Conservation (phyloP, 1,140 invertebrate genomes). For the Platyscapa corneri region DNA sequence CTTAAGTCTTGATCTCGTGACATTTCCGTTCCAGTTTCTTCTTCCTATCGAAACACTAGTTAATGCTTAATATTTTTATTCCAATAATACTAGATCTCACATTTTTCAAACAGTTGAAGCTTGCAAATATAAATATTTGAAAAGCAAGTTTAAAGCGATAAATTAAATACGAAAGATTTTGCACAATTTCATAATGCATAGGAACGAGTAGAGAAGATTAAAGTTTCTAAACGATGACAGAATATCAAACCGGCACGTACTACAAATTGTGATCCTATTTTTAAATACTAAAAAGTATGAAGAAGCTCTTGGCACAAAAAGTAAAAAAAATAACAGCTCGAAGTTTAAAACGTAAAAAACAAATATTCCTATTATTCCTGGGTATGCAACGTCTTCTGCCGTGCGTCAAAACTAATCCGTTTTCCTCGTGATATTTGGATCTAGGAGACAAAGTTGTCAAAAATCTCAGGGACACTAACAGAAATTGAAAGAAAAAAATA, state of each 20-base stretch:
- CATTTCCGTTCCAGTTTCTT: constrained; percentile 32
- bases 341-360: constrained; percentile 19
- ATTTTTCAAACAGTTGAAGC: background rate
- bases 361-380: background rate
- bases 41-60: background rate
- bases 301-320: constrained; percentile 20
- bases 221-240: background rate
- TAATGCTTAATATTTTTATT: background rate
- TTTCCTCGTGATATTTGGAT: background rate
- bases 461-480: background rate
- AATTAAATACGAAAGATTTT: background rate
- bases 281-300: constrained; percentile 37
- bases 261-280: constrained; percentile 29
- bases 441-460: constrained; percentile 26
- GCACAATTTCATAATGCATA: background rate
- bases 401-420: constrained; percentile 36
- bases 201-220: background rate
- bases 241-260: background rate
- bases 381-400: background rate
- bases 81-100: background rate
- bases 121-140: background rate
- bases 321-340: background rate
- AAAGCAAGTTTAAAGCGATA: background rate
- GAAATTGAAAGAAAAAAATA: background rate
- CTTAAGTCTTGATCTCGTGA: constrained; percentile 34